These are phyloP conservation scores for Brenthis hecate DNA, from an alignment of 2,888 invertebrate species.

Conservation along the genomic window DNA sequence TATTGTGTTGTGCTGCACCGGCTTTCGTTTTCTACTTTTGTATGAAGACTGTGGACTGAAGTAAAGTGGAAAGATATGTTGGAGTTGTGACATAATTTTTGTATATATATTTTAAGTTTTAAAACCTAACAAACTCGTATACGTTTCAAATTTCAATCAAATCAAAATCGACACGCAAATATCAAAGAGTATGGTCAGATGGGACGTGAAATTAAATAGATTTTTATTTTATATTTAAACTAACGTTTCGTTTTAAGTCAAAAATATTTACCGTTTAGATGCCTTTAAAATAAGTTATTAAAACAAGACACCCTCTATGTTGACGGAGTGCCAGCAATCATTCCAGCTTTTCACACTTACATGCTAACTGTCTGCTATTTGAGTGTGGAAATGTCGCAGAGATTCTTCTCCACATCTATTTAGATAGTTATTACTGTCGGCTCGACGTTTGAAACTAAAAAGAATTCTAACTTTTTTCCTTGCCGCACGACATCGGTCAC, in stretches of 20 bases:
- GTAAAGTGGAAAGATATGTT: no score
- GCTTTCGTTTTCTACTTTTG: conserved; percentile 12
- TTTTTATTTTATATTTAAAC: no score
- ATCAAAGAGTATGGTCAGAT: no score
- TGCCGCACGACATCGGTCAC: conserved; percentile 50
- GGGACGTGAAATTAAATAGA: no score
- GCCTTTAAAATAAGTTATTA: background rate
- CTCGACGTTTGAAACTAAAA: conserved; percentile 44
- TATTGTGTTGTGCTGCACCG: conserved; percentile 8
- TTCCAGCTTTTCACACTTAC: conserved; percentile 74
- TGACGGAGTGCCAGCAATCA: conserved; percentile 64
- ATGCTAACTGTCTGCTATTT: conserved; percentile 65
- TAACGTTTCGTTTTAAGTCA: no score
- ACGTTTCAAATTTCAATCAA: no score
- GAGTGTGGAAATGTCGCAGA: conserved; percentile 65
- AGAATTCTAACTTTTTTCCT: conserved; percentile 44
- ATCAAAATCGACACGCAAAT: no score
- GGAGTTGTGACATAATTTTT: no score
- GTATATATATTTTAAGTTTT: no score
- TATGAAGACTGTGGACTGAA: background rate
- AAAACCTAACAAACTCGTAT: no score
- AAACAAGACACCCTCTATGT: conserved; percentile 41
- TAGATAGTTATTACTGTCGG: conserved; percentile 36
- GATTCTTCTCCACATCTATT: conserved; percentile 38
- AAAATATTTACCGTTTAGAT: background rate